Base-by-base conservation (phyloP, 1,140 invertebrate genomes). In the Hypsibius dujardini region DNA sequence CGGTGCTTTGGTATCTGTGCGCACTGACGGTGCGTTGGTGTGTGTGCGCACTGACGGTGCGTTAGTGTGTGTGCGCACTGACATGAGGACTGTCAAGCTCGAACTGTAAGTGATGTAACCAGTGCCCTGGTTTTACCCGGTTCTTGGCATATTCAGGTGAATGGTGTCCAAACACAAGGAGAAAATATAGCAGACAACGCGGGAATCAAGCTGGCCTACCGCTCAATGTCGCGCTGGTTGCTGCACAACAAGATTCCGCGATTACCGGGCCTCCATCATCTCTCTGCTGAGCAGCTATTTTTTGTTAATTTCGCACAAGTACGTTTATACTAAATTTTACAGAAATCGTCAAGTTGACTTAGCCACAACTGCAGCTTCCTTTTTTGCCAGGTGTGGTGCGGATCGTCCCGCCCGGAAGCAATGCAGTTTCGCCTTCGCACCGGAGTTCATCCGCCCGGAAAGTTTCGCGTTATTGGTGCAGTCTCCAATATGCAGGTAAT, bases 351-450 rank as follows among this genome's bases (percentile, higher is more conserved):
- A 46, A 69, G 60, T 42, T 45, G 69, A 15, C 56, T 75, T 69
- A 75, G 73, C 45, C 70, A 71, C 28, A 76, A 76, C 71, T 71
- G 72, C n/a, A 59, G 74, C 50, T 46, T 60, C 12, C 67, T 79
- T 47, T 75, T 75, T 2, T 75, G 75, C 40, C 76, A 83, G 77
- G 79, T 81, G 50, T 83, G 82, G 82, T 83, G 82, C 72, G 79
- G 80, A 14, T 77, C 77, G 1, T 82, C 80, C 76, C 77, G 79
- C 59, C 77, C 77, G 12, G 80, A 83, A 74, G 77, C 76, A 46
- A 77, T 78, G n/a, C 76, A 81, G 1, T 78, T 80, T 47, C 75
- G 78, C 59, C 76, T 82, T 12, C 76, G 77, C 47, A 79, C 78
- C 15, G 79, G 79, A 2, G 75, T 76, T 3, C 82, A 83, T 73